Evolutionary conservation across 2,113 vertebrate species (phyloP), one percentile per base, ranked within the genome.

Genomic region (Anthoscopus minutus): DNA sequence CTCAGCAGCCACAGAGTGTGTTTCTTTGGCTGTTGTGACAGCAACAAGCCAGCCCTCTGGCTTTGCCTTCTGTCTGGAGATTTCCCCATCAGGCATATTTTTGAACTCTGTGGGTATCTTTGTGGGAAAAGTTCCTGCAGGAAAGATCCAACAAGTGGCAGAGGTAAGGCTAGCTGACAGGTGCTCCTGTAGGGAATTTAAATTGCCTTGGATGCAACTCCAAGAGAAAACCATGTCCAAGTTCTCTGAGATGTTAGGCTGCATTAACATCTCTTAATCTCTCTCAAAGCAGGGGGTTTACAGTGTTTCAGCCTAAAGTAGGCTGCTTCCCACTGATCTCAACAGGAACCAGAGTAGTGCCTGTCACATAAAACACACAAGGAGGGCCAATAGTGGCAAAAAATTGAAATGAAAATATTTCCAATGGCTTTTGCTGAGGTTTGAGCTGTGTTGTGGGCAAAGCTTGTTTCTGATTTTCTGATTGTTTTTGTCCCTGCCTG

Each of bases 401-500:
- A 92, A 83, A 31, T 35, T 23, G 51, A 92, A 86, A 87, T 38
- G 35, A 57, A 91, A 92, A 38, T 79, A 74, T 72, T 88, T 87
- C 28, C 48, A 48, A 22, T 86, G 56, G 25, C 31, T 86, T 94
- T 93, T 86, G 48, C 65, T 88, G 78, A 74, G 31, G 73, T 81
- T 84, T 74, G 70, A 71, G 57, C 48, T 65, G 44, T 86, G 69
- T 62, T 86, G 73, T 60, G 65, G 76, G 57, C 48, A 96, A 88
- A 73, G 17, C 17, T 93, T 71, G 7, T 42, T 91, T 91, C 53
- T 88, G 64, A 74, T 88, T 92, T 93, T 94, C 76, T 61, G 62
- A 38, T 42, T 83, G 65, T 51, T 89, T 94, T 93, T 91, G 25
- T 96, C 61, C 69, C 53, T 93, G 89, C n/a, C n/a, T 72, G 89